Percentiles rank a stretch among this genome's conserved stretches.
Evolutionary conservation across 2,113 vertebrate genomes (phyloP).

Genomic region (Dissostichus mawsoni): DNA sequence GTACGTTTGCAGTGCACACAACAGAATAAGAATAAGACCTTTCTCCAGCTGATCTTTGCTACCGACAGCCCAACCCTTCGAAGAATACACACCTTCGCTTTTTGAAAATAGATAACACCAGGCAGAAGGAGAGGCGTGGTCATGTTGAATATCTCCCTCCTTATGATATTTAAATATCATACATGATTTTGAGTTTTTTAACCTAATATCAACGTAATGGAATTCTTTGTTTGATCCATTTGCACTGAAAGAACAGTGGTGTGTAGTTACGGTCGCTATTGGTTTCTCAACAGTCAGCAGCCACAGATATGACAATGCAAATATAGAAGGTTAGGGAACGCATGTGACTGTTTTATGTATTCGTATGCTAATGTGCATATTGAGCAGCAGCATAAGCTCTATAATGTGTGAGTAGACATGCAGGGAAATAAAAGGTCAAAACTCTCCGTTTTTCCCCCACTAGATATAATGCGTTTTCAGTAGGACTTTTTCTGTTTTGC

Average conservation of each 20-base stretch:
- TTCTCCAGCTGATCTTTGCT: not conserved
- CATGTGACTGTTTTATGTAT: slow-evolving; percentile 39
- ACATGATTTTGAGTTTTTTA: slow-evolving; percentile 12
- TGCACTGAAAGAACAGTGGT: not conserved
- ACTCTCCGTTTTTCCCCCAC: slow-evolving; percentile 35
- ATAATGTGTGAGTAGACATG: slow-evolving; percentile 56
- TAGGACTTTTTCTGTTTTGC: slow-evolving; percentile 31
- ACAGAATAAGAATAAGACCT: not conserved
- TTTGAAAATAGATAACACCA: not conserved
- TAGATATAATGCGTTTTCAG: slow-evolving; percentile 43
- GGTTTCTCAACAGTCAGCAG: slow-evolving; percentile 16
- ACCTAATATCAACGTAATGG: not conserved
- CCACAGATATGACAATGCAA: slow-evolving; percentile 23
- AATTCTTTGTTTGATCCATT: slow-evolving; percentile 2
- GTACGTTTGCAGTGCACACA: not conserved
- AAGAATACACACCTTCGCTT: not conserved
- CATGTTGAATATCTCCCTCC: not conserved
- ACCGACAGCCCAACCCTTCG: not conserved
- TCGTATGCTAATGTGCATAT: slow-evolving; percentile 44
- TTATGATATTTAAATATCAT: not conserved
- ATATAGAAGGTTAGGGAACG: slow-evolving; percentile 39
- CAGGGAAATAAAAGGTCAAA: slow-evolving; percentile 69
- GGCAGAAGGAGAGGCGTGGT: not conserved
- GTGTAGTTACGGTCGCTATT: not conserved
- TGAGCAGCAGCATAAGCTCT: slow-evolving; percentile 40